A percentile compares a stretch with the other conserved stretches of the same genome.
Evolutionary conservation across 2,888 invertebrate species (phyloP).

Genomic region (Amiota minor): DNA sequence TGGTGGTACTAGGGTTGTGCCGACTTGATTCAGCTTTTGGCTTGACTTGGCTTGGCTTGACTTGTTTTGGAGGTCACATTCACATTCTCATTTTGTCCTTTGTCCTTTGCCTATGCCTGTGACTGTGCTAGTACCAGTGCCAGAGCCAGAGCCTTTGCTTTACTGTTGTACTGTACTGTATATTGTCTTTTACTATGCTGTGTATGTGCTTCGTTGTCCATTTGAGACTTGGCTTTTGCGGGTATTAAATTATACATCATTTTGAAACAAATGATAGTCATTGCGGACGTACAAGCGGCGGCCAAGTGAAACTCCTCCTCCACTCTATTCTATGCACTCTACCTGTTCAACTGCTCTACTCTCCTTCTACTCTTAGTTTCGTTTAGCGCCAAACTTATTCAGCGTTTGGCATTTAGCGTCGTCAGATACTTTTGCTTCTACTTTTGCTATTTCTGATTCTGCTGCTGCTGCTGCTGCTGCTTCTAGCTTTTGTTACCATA

Average conservation of each 20-base stretch:
- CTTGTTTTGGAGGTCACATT: constrained; percentile 61
- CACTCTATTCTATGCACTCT: neutral
- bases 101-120: too few relatives aligned
- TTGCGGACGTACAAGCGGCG: constrained; percentile 35
- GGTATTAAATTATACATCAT: constrained; percentile 69
- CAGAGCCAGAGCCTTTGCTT: too few relatives aligned
- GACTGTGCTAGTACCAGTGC: too few relatives aligned
- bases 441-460: neutral
- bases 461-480: neutral
- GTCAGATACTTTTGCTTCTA: too few relatives aligned
- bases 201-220: constrained; percentile 44
- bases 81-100: constrained; percentile 20
- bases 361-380: neutral
- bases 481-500: neutral
- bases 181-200: too few relatives aligned
- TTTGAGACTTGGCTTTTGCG: constrained; percentile 68
- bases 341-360: neutral
- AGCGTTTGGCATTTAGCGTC: too few relatives aligned
- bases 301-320: neutral
- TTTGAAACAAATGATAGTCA: constrained; percentile 69
- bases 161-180: too few relatives aligned
- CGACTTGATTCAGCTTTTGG: constrained; percentile 42
- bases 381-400: neutral
- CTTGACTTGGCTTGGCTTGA: constrained; percentile 57
- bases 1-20: constrained; percentile 11